Percentiles rank a stretch among this genome's conserved stretches.
Conservation (phyloP, 2,797 vertebrate species). For the Sebastes nivosus region DNA sequence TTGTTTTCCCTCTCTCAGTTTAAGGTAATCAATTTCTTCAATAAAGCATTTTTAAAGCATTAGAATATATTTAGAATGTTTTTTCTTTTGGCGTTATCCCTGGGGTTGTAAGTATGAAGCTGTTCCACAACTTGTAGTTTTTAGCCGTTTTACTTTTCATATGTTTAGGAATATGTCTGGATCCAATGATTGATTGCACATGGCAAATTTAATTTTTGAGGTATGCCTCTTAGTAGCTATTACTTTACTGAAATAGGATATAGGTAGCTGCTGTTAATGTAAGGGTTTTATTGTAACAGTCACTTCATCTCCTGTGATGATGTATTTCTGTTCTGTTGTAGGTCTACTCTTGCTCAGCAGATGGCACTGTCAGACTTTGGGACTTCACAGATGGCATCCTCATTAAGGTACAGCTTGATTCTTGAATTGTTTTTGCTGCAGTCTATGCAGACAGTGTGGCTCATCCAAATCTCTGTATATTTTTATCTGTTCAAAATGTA, state of each 20-base stretch:
- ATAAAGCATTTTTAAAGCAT: background rate
- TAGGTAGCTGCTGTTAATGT: no score
- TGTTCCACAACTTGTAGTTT: background rate
- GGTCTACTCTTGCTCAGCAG: constrained; percentile 90
- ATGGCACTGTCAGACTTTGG: constrained; percentile 94
- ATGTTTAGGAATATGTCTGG: background rate
- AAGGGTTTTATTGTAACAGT: background rate
- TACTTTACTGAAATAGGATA: background rate
- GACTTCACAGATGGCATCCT: constrained; percentile 95
- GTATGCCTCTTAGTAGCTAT: background rate
- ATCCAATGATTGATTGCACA: background rate
- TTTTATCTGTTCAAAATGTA: no score
- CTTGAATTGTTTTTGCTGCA: background rate
- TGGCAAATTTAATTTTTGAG: background rate
- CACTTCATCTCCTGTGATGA: background rate
- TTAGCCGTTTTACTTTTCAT: background rate
- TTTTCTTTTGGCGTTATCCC: background rate
- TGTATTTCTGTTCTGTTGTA: constrained; percentile 56
- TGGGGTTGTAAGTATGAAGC: background rate
- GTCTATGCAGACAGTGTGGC: background rate
- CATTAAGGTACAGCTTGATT: constrained; percentile 86
- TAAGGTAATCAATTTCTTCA: background rate
- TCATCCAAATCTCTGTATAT: background rate
- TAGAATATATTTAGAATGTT: background rate
- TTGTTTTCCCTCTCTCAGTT: background rate